Evolutionary conservation across 2,888 invertebrate genomes (phyloP), one percentile per base, ranked within the genome.

Genomic region (Brachyptera putata): DNA sequence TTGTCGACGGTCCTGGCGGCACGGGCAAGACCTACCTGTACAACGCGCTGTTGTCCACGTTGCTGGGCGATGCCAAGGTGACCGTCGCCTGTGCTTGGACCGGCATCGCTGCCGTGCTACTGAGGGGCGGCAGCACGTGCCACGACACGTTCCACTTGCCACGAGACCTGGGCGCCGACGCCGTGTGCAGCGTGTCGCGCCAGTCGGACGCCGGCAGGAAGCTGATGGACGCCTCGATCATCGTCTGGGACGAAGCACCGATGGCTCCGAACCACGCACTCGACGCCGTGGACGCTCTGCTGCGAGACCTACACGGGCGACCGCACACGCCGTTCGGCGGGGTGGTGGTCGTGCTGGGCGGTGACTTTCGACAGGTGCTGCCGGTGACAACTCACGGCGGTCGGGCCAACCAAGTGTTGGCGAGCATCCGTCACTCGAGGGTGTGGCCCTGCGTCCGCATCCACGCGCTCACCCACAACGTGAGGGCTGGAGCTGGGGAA

Each of bases 51-150:
- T 63, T 75, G 9, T 72, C 72, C n/a, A 61, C 66, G 56, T 67
- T 75, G 58, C 67, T 72, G 60, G 66, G 66, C 41, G 56, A 69
- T 61, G 67, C 69, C 63, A 60, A 65, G 5, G 70, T 73, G 50
- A 72, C 71, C 11, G 53, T 76, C 36, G 71, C 73, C 11, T 63
- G 75, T 22, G 74, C 75, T 7, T 75, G 71, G 36, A 75, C 75
- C 4, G 75, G 75, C 9, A 76, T 77, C 62, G 75, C 75, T 26
- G 74, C 76, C 4, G 76, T 72, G n/a, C 67, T 77, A 26, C 62
- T 78, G 14, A 67, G 69, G 41, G 70, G 72, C 24, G 68, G 69
- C 9, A 49, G 70, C 64, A 76, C 74, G 37, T 72, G 72, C 11
- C 74, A 76, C 69, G 72, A 71, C 11, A 65, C 67, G 25, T 66